Evolutionary conservation across 2,888 invertebrate genomes (phyloP), one percentile per base, ranked within the genome.

Genomic region (Drosophila tanythrix): DNA sequence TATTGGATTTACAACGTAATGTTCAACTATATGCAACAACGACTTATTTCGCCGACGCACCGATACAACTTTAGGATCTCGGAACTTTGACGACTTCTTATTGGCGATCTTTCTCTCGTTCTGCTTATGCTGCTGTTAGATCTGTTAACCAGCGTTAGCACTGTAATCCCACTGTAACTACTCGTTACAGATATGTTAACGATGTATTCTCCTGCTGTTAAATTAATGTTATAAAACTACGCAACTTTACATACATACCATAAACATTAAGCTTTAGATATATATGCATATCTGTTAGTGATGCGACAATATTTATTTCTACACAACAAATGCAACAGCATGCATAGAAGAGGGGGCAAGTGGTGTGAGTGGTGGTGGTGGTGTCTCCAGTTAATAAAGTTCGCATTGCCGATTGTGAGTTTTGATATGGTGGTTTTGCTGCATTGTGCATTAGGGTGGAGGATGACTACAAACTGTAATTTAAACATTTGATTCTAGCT

Each of bases 241-340:
- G 10, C 25, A 3, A 27, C 7, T 38, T 40, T 40, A 40, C n/a
- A n/a, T 8, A 15, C 7, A 21, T 46, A 46, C 21, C 21, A 8
- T 15, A 46, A 7, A 46, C 21, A 25, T 55, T 36, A 74, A 57
- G 51, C 46, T 55, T 60, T 60, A 51, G 35, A 31, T 46, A 48
- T 27, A 59, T 18, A 52, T 15, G 46, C 46, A 53, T 58, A 43
- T 27, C 52, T 43, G 72, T 53, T 43, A 48, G 55, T 46, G 60
- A 60, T 74, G 56, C 43, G 46, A 46, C 73, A 73, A 74, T 67
- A 43, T 59, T 53, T 15, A 35, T 53, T 63, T 60, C 75, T 79
- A 78, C 67, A 74, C 65, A 65, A 65, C 33, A 64, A 74, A 73
- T 65, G 73, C 66, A 51, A 53, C 36, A 53, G 61, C 78, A 78